Base-by-base conservation (phyloP, 2,113 vertebrate genomes). In the Balaeniceps rex region DNA sequence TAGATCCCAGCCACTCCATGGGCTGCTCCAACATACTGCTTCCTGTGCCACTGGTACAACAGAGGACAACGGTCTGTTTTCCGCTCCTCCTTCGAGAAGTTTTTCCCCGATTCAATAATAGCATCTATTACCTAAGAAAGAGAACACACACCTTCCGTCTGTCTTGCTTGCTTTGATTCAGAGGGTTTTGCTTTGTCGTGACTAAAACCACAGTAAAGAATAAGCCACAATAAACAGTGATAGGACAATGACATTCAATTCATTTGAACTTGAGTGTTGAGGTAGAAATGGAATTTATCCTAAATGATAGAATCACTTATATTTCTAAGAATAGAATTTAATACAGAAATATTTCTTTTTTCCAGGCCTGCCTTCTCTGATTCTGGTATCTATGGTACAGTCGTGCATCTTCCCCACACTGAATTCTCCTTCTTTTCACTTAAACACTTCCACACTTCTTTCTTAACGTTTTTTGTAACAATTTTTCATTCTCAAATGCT, bases 21-120 rank as follows among this genome's bases (percentile, higher is more conserved):
- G 14, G 99, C 99, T 0, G 99, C 99, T 8, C 99, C 99, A 3
- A 99, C 97, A 5, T 99, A 99, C 60, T 99, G 99, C 96, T 99
- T 99, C 96, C 98, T 98, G 93, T 99, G 99, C 99, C 99, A 99
- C 88, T 99, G 99, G 40, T 99, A 99, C 21, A 99, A 80, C 51
- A 99, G 98, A 6, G 99, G 99, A 44, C 99, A 99, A 61, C 99
- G 99, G 3, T 99, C 99, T 0, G 97, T 96, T 85, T 99, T 99
- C 93, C 99, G 98, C 91, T 99, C 99, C 76, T 99, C 99, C 47
- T 96, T 98, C 0, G 99, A 99, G 34, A 99, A 85, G 68, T 96
- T 98, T 87, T 99, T 99, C 42, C 99, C 99, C 0, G 99, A 99
- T 34, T 99, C 99, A 87, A 99, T 90, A 19, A 99, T 99, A 84